These are phyloP conservation scores for Leptobrachium ailaonicum DNA, from an alignment of 2,113 vertebrate genomes.

Conservation along the genomic window DNA sequence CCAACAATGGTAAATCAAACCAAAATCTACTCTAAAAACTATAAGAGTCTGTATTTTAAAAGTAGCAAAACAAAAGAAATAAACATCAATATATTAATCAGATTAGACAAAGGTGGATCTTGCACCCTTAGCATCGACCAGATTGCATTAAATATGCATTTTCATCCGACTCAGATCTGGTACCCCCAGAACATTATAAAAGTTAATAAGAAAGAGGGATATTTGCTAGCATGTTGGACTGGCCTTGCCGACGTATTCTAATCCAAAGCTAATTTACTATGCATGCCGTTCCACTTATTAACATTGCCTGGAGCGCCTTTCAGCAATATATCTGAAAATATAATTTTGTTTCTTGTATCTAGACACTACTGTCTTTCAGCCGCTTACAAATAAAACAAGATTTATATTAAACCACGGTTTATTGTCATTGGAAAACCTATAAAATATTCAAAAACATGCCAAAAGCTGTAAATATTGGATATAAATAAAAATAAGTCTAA, in stretches of 20 bases:
- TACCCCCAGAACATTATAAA: not conserved
- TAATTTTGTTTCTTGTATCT: slow-evolving; percentile 42
- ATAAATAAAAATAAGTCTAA: not conserved
- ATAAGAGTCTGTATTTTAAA: too few species aligned
- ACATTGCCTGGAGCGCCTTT: slow-evolving; percentile 34
- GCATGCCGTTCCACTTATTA: slow-evolving; percentile 24
- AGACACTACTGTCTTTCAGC: slow-evolving; percentile 28
- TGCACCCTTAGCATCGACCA: too few species aligned
- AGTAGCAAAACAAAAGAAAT: too few species aligned
- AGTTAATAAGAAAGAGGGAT: not conserved
- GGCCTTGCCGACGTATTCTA: not conserved
- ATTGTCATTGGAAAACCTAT: slow-evolving; percentile 34
- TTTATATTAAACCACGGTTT: slow-evolving; percentile 45
- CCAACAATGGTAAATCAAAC: too few species aligned
- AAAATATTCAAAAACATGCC: slow-evolving; percentile 39
- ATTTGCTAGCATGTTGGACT: not conserved
- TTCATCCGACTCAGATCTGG: not conserved
- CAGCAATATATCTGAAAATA: slow-evolving; percentile 41
- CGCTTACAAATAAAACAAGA: slow-evolving; percentile 39
- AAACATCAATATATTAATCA: too few species aligned
- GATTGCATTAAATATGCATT: not conserved
- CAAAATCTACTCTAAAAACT: too few species aligned
- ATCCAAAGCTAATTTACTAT: slow-evolving; percentile 28
- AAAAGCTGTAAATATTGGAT: not conserved
- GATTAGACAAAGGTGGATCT: too few species aligned